These are phyloP conservation scores for Aldrovandia affinis DNA, from an alignment of 2,797 vertebrate genomes.

Conservation along the genomic window DNA sequence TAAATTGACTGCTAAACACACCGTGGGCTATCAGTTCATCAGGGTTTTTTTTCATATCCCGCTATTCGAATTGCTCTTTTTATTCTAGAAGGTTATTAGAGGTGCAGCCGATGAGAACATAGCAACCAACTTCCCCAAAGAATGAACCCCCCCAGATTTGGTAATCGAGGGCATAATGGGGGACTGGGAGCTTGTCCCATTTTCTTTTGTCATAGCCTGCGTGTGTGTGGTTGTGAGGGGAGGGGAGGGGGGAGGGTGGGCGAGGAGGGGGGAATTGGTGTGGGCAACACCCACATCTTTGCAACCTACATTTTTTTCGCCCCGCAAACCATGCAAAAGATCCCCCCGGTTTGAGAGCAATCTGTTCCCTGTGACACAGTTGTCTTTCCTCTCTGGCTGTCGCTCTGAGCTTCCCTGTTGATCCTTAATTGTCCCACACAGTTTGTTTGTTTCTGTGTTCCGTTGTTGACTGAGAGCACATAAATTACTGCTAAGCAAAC, in stretches of 20 bases:
- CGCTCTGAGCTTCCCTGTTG: slow-evolving; percentile 43
- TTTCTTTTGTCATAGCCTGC: slow-evolving; percentile 66
- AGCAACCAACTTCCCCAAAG: slow-evolving; percentile 57
- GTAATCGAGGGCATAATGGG: slow-evolving; percentile 58
- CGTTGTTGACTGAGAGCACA: slow-evolving; percentile 59
- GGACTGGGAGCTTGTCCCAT: slow-evolving; percentile 61
- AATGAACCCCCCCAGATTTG: slow-evolving; percentile 64
- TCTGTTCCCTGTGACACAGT: slow-evolving; percentile 61
- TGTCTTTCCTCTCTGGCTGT: slow-evolving; percentile 49
- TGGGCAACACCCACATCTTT: slow-evolving; percentile 66
- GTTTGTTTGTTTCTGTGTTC: slow-evolving; percentile 57
- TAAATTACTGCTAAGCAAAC: slow-evolving; percentile 65
- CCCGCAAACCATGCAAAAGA: slow-evolving; percentile 55
- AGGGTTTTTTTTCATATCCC: slow-evolving; percentile 27
- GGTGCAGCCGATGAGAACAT: slow-evolving; percentile 37
- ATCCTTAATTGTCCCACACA: slow-evolving; percentile 50
- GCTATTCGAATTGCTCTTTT: slow-evolving; percentile 62
- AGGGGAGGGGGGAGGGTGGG: background rate
- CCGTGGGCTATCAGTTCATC: background rate
- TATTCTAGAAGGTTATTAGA: slow-evolving; percentile 61
- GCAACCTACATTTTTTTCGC: slow-evolving; percentile 70
- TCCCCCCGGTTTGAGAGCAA: slow-evolving; percentile 62
- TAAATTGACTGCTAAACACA: background rate
- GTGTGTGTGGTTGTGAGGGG: slow-evolving; percentile 1
- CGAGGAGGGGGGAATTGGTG: slow-evolving; percentile 47